Base-by-base conservation (phyloP, 2,797 vertebrate genomes). In the Ciconia nigra region DNA sequence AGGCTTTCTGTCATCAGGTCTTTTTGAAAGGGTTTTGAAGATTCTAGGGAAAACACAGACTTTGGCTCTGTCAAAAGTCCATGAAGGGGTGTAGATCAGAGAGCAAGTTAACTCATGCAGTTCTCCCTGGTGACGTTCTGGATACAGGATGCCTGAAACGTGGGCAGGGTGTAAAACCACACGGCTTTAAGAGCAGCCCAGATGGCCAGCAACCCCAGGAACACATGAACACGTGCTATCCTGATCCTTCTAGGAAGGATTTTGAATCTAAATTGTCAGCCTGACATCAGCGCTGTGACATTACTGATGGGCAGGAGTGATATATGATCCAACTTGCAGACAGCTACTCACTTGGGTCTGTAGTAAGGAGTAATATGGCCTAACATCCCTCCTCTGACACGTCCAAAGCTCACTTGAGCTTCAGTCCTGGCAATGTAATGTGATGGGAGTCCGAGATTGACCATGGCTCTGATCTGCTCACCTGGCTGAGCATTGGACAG, bases 241-340 rank as follows among this genome's bases (percentile, higher is more conserved):
- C 91, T 86, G 74, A 91, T 93, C 89, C 89, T 96, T 94, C 96
- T 94, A 94, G 96, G 95, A 93, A 94, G 78, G 76, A 89, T 83
- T 94, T 89, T 70, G 71, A 85, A 63, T 92, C 87, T 92, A 83
- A 91, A 92, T 83, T 89, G 89, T 78, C 69, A 77, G 62, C 41
- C 76, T 95, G 95, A 91, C 87, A 90, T 95, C 95, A 95, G 67
- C 4, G 2, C 52, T 21, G 3, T 74, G 71, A 71, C 61, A 80
- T 83, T 89, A 46, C n/a, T 80, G 84, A 80, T 21, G 65, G 63
- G 42, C 89, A 93, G 71, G 18, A 89, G 39, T 10, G 47, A 83
- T 15, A 80, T 1, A 26, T 13, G 59, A 78, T 71, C 79, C 52
- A 42, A 51, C 17, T 59, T 55, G 39, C 73, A 72, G 80, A 57